Evolutionary conservation across 2,113 vertebrate genomes (phyloP), one percentile per base, ranked within the genome.

Genomic region (Nesoenas mayeri): DNA sequence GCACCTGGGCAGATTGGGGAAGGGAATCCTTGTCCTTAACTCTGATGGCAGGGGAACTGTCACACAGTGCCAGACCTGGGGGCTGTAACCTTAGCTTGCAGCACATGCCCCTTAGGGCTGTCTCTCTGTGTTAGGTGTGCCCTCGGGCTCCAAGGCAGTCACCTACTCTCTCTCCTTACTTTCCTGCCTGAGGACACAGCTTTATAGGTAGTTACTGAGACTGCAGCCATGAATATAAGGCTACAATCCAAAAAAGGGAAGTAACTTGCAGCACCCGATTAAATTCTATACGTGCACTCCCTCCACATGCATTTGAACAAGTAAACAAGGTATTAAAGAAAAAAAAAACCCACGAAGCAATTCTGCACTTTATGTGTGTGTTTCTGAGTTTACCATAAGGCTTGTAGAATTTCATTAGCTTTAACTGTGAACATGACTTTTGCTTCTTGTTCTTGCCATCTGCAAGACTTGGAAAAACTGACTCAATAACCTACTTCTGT

Each of bases 391-490:
- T 74, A 93, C 88, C 69, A 6, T 15, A 44, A 79, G 88, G 53
- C 71, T 47, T 57, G 61, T 66, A 88, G 75, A 58, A 64, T 90
- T 95, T 93, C 67, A 92, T 86, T 91, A 83, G 60, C 47, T 93
- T 71, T 78, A 71, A 78, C 85, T 79, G 64, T 34, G 72, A 94
- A 79, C 60, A 40, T 32, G 56, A 31, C 73, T 85, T 85, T 38
- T 75, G 21, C 58, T 81, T 54, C 75, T 86, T 81, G 53, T 88
- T 95, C 71, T 93, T 20, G 83, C 69, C 79, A 86, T 80, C 67
- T 85, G 70, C 74, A 71, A 69, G 73, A 51, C 57, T 47, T 47
- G 32, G 64, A 86, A 83, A 94, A 91, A 61, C 16, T 89, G 67
- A 70, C 44, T 80, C 60, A 40, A 56, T 61, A 62, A 87, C 75